A percentile compares a stretch with the other conserved stretches of the same genome.
Evolutionary conservation across 2,888 invertebrate species (phyloP).

Genomic region (Nomada goodeniana): DNA sequence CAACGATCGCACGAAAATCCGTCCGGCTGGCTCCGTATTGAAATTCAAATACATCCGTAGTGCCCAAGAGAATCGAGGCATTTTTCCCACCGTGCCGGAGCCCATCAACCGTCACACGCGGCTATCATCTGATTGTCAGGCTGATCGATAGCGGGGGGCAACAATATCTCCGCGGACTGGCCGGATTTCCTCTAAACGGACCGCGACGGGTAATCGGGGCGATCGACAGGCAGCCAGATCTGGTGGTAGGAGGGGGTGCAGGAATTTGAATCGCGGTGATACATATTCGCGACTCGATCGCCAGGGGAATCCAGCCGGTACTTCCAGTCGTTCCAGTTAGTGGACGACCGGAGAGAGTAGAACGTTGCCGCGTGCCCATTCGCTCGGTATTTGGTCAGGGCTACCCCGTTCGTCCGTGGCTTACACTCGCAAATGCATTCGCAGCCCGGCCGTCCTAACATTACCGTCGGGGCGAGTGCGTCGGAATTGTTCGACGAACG

Average conservation of each 20-base stretch:
- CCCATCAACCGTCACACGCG: constrained; percentile 13
- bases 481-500: constrained; percentile 62
- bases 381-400: constrained; percentile 73
- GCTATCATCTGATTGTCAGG: constrained; percentile 39
- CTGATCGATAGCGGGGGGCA: constrained; percentile 53
- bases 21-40: too few relatives aligned
- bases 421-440: constrained; percentile 81
- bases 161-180: constrained; percentile 60
- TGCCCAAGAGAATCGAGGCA: background rate
- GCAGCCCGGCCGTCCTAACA: constrained; percentile 64
- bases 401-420: constrained; percentile 60
- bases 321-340: constrained; percentile 59
- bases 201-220: constrained; percentile 46
- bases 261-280: constrained; percentile 61
- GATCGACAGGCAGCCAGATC: constrained; percentile 37
- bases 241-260: background rate
- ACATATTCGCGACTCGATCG: constrained; percentile 64
- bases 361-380: constrained; percentile 40
- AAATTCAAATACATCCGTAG: background rate
- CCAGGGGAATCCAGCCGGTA: constrained; percentile 52
- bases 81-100: background rate
- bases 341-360: constrained; percentile 23
- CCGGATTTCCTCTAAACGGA: constrained; percentile 65
- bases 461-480: constrained; percentile 68
- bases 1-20: too few relatives aligned